Evolutionary conservation across 2,888 invertebrate genomes (phyloP), one percentile per base, ranked within the genome.

Genomic region (Nomada goodeniana): DNA sequence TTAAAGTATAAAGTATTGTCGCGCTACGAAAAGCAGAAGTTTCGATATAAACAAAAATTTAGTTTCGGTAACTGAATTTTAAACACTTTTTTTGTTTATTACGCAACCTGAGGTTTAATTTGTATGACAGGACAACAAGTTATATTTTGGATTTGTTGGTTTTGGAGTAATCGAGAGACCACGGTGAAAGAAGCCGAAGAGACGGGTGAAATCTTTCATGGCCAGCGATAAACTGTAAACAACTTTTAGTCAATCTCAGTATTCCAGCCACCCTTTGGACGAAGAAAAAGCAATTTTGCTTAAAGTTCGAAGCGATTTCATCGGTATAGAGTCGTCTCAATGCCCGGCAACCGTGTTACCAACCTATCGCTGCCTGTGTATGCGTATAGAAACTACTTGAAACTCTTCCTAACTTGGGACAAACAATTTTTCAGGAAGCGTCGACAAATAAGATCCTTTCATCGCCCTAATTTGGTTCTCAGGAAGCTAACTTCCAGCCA

Each of bases 211-310:
- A 57, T 70, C 60, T 76, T 73, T 73, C 76, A 73, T 73, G 57
- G 47, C 47, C 50, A 29, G 64, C 72, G 82, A 83, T 83, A 75
- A 81, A 83, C 72, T 81, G 81, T 76, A 76, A 83, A 81, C 82
- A 83, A 83, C 72, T 83, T 83, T 76, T 72, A 76, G 82, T 71
- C 76, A 75, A 83, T 81, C 82, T 83, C 82, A 18, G 65, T 65
- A 44, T 65, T 53, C 59, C 73, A 50, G 67, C 20, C 63, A 47
- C 69, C 55, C 72, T 59, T 64, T 68, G 47, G 55, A 60, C 47
- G 71, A 71, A 70, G 82, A 71, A 75, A 75, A 75, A 82, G 82
- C 75, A 83, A 82, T 83, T 83, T 82, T 78, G 71, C 71, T 83
- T 82, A 78, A 83, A 83, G 82, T 82, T 82, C 69, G 78, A 69